Evolutionary conservation across 2,797 vertebrate species (phyloP).

Genomic region (Podarcis lilfordi): DNA sequence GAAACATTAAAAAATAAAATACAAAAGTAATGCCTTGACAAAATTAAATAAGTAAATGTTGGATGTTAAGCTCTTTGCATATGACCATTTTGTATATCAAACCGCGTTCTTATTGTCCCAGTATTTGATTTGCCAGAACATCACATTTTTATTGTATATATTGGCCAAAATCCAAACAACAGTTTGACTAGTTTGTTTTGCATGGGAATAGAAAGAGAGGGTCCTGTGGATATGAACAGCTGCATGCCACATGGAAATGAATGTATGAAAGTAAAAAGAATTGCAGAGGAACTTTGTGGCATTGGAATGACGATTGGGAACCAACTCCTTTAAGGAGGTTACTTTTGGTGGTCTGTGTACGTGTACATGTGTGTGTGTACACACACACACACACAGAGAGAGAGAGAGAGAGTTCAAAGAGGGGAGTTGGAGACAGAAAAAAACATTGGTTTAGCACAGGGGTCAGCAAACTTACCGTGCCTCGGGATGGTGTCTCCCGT

Average conservation of each 20-base stretch:
- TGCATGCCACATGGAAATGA: neutral
- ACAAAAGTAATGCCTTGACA: neutral
- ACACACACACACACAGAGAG: too few relatives aligned
- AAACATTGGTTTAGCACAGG: neutral
- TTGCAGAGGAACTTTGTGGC: neutral
- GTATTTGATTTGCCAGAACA: neutral
- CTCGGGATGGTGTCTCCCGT: too few relatives aligned
- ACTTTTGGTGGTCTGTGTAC: neutral
- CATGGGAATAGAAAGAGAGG: too few relatives aligned
- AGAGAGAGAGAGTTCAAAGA: neutral
- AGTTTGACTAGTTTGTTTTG: neutral
- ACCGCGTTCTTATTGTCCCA: neutral
- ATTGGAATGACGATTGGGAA: too few relatives aligned
- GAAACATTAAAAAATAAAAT: neutral
- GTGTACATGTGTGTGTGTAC: too few relatives aligned
- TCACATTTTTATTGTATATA: neutral
- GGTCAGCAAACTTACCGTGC: too few relatives aligned
- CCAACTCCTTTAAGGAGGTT: neutral
- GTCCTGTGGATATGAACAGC: neutral
- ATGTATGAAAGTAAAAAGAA: neutral
- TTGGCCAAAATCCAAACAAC: neutral
- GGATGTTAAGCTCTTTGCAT: neutral
- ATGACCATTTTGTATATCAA: accelerated
- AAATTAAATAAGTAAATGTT: neutral
- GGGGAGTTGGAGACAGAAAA: neutral